Base-by-base conservation (phyloP, 2,797 vertebrate species). In the Buceros bicornis region DNA sequence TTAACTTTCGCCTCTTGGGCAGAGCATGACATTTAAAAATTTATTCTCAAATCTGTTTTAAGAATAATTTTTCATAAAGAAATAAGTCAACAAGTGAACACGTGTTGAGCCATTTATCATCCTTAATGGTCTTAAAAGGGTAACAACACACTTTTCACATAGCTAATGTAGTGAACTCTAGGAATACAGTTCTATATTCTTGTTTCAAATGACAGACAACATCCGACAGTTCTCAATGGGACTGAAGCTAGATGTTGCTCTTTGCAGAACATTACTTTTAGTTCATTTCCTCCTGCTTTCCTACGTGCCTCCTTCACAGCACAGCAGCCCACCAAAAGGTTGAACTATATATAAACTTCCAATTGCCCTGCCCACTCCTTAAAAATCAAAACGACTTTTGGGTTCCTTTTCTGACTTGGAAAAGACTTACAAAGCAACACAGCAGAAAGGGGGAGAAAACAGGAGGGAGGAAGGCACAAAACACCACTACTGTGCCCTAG, bases 391-490 rank as follows among this genome's bases (percentile, higher is more conserved):
- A 90, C 22, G 37, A 51, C 26, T 88, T 92, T 16, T 3, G 3
- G 25, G 33, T 29, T 78, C 24, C 43, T 80, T 37, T 91, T 74
- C 50, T 65, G 25, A 31, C 50, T 82, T 71, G 16, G 35, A 87
- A 93, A 86, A 89, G 48, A 62, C n/a, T 66, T 42, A 48, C 6
- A 83, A 57, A 86, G 24, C 9, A 82, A 53, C 26, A 26, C 5
- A 56, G 58, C 11, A 70, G 40, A 70, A 65, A 72, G 5, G 4
- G 1, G 24, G 1, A 2, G 5, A 2, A 3, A 18, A 22, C 40
- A 82, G 53, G 17, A 66, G 17, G 8, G 53, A 10, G 5, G 37
- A 83, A 81, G 16, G 19, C 29, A 26, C 11, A 51, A 54, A 86
- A 9, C 7, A 10, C 40, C n/a, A 45, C 10, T 69, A 13, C 28